Evolutionary conservation across 2,797 vertebrate genomes (phyloP).

Genomic region (Psittacula echo): DNA sequence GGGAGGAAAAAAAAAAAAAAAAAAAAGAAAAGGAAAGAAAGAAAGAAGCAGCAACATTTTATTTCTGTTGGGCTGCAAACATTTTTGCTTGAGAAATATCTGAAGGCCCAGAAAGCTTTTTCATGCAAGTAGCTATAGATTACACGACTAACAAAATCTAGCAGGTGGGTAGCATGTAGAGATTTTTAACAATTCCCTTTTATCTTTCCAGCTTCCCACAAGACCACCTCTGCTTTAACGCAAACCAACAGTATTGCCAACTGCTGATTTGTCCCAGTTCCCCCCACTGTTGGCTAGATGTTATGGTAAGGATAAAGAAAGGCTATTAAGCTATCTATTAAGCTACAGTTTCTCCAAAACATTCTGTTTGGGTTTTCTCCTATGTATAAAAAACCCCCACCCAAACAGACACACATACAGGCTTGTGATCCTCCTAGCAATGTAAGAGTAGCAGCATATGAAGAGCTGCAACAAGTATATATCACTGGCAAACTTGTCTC

Average conservation of each 20-base stretch:
- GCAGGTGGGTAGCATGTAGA: not conserved
- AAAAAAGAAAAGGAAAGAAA: too few relatives aligned
- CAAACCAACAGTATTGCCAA: not conserved
- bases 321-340: not conserved
- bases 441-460: not conserved
- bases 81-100: not conserved
- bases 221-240: not conserved
- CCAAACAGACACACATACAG: not conserved
- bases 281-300: not conserved
- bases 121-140: not conserved
- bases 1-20: rapidly evolving
- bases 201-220: not conserved
- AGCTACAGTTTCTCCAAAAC: not conserved
- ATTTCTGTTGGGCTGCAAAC: constrained; percentile 2
- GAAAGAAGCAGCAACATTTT: not conserved
- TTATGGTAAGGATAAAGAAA: not conserved
- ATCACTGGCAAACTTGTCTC: not conserved
- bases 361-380: not conserved
- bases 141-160: not conserved
- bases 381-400: not conserved
- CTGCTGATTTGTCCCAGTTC: not conserved
- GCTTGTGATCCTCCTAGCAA: not conserved
- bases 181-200: not conserved
- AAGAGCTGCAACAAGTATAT: not conserved
- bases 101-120: not conserved